Percentiles rank a stretch among this genome's conserved stretches.
Evolutionary conservation across 2,113 vertebrate species (phyloP).

Genomic region (Archilochus colubris): DNA sequence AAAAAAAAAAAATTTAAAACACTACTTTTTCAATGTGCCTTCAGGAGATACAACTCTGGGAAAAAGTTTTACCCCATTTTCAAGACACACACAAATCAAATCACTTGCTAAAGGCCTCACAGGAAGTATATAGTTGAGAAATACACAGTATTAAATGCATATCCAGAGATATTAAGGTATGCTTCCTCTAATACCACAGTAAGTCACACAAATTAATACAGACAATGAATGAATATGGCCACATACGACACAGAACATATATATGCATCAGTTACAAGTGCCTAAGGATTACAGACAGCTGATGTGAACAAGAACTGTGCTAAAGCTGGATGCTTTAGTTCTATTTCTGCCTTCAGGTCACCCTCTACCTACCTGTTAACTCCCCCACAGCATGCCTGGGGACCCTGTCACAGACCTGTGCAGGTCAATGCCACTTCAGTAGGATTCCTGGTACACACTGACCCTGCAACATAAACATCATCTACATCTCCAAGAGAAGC

Average conservation of each 20-base stretch:
- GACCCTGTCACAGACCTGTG: not conserved
- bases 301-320: not conserved
- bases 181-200: not conserved
- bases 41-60: not conserved
- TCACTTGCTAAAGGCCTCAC: not conserved
- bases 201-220: not conserved
- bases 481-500: not conserved
- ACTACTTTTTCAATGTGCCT: not conserved
- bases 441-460: not conserved
- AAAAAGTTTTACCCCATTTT: not conserved
- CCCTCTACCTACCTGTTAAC: not conserved
- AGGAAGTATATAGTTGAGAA: not conserved
- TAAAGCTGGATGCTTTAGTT: not conserved
- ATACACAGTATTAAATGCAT: not conserved
- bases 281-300: not conserved
- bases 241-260: accelerated
- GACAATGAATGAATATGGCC: not conserved
- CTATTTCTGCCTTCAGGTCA: not conserved
- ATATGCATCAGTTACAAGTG: not conserved
- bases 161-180: not conserved
- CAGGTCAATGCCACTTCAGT: not conserved
- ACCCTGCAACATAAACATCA: not conserved
- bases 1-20: not conserved
- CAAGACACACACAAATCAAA: not conserved
- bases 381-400: not conserved